phyloP scores from a whole-genome alignment of 2,797 vertebrate species.

The Notolabrus celidotus region DNA sequence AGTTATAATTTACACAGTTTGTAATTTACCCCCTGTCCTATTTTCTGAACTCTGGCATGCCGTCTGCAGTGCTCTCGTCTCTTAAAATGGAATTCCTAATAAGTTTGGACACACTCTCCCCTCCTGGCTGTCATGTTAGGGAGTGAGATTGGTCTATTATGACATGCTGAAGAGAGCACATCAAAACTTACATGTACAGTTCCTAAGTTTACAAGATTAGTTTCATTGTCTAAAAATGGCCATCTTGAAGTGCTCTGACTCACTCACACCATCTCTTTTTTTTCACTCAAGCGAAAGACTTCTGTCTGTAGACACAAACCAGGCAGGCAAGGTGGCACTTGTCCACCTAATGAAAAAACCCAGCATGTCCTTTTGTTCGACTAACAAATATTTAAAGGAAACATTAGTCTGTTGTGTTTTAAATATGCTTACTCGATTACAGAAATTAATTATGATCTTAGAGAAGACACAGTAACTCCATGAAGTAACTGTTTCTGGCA shows the following conservation, averaged over 20 bases:
- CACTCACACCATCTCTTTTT: slow-evolving; percentile 43
- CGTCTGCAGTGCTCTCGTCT: slow-evolving; percentile 42
- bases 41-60: slow-evolving; percentile 59
- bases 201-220: slow-evolving; percentile 24
- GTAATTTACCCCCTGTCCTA: slow-evolving; percentile 51
- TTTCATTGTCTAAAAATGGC: slow-evolving; percentile 40
- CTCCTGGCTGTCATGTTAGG: slow-evolving; percentile 37
- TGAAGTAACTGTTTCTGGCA: not conserved
- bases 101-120: slow-evolving; percentile 53
- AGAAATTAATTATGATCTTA: not conserved
- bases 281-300: slow-evolving; percentile 31
- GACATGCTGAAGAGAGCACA: slow-evolving; percentile 50
- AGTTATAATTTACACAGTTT: slow-evolving; percentile 73
- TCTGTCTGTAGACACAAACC: slow-evolving; percentile 62
- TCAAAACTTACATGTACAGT: slow-evolving; percentile 62
- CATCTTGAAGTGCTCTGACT: slow-evolving; percentile 35
- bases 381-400: slow-evolving; percentile 24
- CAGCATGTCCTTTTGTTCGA: slow-evolving; percentile 24
- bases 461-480: not conserved
- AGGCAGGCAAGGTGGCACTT: slow-evolving; percentile 35
- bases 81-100: slow-evolving; percentile 58
- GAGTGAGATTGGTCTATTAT: slow-evolving; percentile 51
- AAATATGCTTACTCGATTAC: not conserved
- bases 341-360: slow-evolving; percentile 41
- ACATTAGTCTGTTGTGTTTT: slow-evolving; percentile 18